These are phyloP conservation scores for Lacerta viridis DNA, from an alignment of 2,797 vertebrate genomes.

Conservation along the genomic window DNA sequence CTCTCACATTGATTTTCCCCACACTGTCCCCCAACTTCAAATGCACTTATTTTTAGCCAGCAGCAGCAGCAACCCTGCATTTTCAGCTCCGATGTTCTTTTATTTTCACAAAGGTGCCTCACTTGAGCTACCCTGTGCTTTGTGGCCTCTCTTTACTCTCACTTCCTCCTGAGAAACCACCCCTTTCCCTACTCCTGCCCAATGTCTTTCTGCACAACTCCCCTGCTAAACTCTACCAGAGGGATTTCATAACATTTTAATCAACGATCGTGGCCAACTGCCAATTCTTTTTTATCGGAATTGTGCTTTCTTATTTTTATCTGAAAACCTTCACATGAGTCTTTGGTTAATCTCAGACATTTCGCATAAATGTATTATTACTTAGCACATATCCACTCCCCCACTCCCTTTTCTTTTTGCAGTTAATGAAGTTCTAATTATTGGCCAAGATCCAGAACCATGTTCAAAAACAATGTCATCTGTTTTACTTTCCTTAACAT, in stretches of 20 bases:
- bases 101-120: neutral
- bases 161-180: neutral
- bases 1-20: neutral
- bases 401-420: neutral
- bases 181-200: neutral
- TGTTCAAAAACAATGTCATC: neutral
- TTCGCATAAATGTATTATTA: neutral
- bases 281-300: neutral
- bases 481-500: neutral
- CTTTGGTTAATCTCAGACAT: neutral
- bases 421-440: slow-evolving; percentile 16
- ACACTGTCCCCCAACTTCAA: neutral
- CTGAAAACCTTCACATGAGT: neutral
- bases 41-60: neutral
- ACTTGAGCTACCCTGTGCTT: neutral
- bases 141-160: neutral
- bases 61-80: neutral
- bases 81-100: neutral
- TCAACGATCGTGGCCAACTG: neutral
- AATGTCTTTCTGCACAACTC: slow-evolving; percentile 9
- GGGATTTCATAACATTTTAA: slow-evolving; percentile 14
- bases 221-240: slow-evolving; percentile 12
- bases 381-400: neutral
- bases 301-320: neutral
- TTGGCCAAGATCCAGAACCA: neutral